Evolutionary conservation across 2,113 vertebrate species (phyloP).

Genomic region (Paratilapia polleni): DNA sequence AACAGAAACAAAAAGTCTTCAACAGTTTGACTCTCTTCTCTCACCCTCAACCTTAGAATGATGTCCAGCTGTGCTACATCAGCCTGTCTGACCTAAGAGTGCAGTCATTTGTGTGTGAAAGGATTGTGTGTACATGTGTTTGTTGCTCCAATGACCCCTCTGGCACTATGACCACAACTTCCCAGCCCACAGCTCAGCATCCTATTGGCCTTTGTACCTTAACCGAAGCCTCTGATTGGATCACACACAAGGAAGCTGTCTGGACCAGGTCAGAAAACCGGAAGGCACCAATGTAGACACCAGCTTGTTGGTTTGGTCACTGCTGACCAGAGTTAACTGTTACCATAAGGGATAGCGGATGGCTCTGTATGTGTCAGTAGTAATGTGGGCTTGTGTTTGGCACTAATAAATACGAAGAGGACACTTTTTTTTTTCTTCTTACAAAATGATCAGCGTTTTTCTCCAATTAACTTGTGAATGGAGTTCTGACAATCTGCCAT

Average conservation of each 20-base stretch:
- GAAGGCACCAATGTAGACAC: constrained; percentile 37
- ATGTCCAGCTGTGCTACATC: constrained; percentile 64
- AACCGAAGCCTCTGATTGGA: constrained; percentile 49
- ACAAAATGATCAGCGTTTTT: constrained; percentile 32
- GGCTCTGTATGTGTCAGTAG: constrained; percentile 52
- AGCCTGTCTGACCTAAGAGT: constrained; percentile 38
- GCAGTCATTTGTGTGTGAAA: constrained; percentile 19
- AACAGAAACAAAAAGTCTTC: neutral
- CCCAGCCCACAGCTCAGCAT: constrained; percentile 50
- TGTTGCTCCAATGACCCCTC: constrained; percentile 51
- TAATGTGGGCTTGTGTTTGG: constrained; percentile 60
- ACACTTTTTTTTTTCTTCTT: constrained; percentile 16
- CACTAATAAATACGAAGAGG: constrained; percentile 28
- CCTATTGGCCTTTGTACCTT: constrained; percentile 43
- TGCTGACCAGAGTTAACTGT: constrained; percentile 60
- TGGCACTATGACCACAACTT: constrained; percentile 29
- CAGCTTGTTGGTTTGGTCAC: constrained; percentile 70
- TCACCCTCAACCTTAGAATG: constrained; percentile 11
- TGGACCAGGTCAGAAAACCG: constrained; percentile 35
- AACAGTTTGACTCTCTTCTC: constrained; percentile 25
- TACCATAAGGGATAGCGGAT: constrained; percentile 63
- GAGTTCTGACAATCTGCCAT: constrained; percentile 43
- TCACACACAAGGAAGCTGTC: constrained; percentile 44
- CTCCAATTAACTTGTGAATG: constrained; percentile 32
- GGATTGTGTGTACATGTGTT: constrained; percentile 56